These are phyloP conservation scores for Leptopterna dolabrata DNA, from an alignment of 2,888 invertebrate genomes.

Conservation along the genomic window DNA sequence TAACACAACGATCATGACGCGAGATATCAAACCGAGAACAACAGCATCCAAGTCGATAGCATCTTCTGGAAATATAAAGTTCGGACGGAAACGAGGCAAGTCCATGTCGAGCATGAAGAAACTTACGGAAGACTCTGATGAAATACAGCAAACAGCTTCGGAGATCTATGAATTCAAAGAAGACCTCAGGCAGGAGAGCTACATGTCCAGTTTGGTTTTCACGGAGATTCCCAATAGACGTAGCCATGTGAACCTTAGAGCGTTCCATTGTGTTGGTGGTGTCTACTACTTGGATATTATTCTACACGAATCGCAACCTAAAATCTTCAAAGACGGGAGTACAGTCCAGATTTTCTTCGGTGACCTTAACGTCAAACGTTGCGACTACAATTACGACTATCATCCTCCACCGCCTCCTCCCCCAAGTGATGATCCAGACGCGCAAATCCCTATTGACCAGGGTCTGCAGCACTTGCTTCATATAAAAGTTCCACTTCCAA, in stretches of 20 bases:
- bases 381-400: conserved; percentile 50
- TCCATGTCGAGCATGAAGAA: background rate
- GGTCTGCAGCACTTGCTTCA: conserved; percentile 21
- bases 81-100: conserved; percentile 4
- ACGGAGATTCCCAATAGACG: background rate
- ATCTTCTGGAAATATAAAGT: background rate
- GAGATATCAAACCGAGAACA: background rate
- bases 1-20: background rate
- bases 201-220: conserved; percentile 22
- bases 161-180: conserved; percentile 8
- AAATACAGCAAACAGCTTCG: conserved; percentile 28
- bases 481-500: conserved; percentile 27
- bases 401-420: conserved; percentile 51
- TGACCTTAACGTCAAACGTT: background rate
- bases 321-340: conserved; percentile 58
- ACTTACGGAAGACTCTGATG: background rate
- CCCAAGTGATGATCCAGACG: background rate
- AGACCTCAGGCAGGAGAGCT: conserved; percentile 25
- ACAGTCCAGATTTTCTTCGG: conserved; percentile 50
- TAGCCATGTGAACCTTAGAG: conserved; percentile 74
- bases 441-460: background rate
- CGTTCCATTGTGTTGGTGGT: conserved; percentile 81
- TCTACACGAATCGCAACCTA: conserved; percentile 81
- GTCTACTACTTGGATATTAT: conserved; percentile 79
- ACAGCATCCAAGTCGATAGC: background rate